Evolutionary conservation across 2,888 invertebrate species (phyloP).

Genomic region (Drosophila heteroneura): DNA sequence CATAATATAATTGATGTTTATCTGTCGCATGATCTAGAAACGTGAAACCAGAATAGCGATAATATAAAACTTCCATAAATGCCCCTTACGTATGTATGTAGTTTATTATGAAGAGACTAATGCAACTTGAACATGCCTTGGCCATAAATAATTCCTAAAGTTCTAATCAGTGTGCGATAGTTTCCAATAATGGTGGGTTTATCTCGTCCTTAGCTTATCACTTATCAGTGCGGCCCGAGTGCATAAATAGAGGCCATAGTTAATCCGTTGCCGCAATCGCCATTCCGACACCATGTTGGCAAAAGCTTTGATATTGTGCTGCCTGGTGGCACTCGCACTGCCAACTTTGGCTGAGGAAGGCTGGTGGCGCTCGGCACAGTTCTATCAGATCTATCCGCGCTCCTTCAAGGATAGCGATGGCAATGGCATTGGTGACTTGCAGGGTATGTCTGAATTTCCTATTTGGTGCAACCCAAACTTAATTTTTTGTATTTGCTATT

Average conservation of each 20-base stretch:
- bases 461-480: rapidly evolving
- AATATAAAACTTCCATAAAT: slow-evolving; percentile 38
- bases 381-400: slow-evolving; percentile 95
- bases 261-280: slow-evolving; percentile 51
- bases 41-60: slow-evolving; percentile 27
- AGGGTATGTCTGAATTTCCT: slow-evolving; percentile 86
- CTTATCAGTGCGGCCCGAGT: background rate
- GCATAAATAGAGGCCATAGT: slow-evolving; percentile 57
- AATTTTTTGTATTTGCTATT: background rate
- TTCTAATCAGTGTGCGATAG: slow-evolving; percentile 56
- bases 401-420: slow-evolving; percentile 94
- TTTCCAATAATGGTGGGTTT: slow-evolving; percentile 38
- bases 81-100: background rate
- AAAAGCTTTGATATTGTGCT: slow-evolving; percentile 41
- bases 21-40: slow-evolving; percentile 60
- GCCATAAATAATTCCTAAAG: slow-evolving; percentile 47
- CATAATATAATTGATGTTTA: slow-evolving; percentile 39
- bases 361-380: slow-evolving; percentile 93
- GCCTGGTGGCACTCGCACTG: slow-evolving; percentile 54
- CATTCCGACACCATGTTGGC: slow-evolving; percentile 42
- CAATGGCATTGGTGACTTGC: slow-evolving; percentile 94
- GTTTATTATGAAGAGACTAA: background rate
- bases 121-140: slow-evolving; percentile 6
- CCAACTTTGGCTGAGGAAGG: slow-evolving; percentile 54
- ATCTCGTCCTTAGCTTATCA: slow-evolving; percentile 50